Evolutionary conservation across 2,113 vertebrate genomes (phyloP).

Genomic region (Pardalotus punctatus): DNA sequence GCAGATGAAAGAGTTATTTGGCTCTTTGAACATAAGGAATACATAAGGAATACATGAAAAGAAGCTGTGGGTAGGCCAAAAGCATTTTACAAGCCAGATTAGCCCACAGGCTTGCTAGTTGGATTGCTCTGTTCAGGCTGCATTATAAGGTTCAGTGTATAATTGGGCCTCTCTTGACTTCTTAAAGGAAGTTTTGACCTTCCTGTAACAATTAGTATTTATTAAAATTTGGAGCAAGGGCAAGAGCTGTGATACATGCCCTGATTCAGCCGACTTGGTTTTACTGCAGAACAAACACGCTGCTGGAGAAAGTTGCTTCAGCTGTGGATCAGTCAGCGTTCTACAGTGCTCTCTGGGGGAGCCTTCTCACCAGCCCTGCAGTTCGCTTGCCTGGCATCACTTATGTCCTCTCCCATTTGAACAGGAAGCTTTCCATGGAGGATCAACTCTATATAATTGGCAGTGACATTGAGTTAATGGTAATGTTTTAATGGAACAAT

Average conservation of each 20-base stretch:
- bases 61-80: background rate
- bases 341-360: constrained; percentile 98
- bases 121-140: background rate
- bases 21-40: background rate
- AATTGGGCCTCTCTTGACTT: background rate
- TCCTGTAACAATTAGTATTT: background rate
- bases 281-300: constrained; percentile 84
- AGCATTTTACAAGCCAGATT: background rate
- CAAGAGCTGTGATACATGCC: background rate
- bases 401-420: constrained; percentile 94
- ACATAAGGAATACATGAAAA: background rate
- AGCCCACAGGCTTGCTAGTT: background rate
- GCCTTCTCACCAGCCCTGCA: constrained; percentile 94
- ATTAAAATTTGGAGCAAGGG: background rate
- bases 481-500: constrained; percentile 53
- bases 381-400: constrained; percentile 94
- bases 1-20: background rate
- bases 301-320: constrained; percentile 93
- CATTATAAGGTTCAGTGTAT: background rate
- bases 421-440: constrained; percentile 98
- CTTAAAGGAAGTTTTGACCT: background rate
- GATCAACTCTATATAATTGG: constrained; percentile 98
- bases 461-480: constrained; percentile 98
- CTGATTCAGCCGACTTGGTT: background rate
- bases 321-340: constrained; percentile 95